Evolutionary conservation across 2,797 vertebrate genomes (phyloP), one percentile per base, ranked within the genome.

Genomic region (Gambelia wislizenii): DNA sequence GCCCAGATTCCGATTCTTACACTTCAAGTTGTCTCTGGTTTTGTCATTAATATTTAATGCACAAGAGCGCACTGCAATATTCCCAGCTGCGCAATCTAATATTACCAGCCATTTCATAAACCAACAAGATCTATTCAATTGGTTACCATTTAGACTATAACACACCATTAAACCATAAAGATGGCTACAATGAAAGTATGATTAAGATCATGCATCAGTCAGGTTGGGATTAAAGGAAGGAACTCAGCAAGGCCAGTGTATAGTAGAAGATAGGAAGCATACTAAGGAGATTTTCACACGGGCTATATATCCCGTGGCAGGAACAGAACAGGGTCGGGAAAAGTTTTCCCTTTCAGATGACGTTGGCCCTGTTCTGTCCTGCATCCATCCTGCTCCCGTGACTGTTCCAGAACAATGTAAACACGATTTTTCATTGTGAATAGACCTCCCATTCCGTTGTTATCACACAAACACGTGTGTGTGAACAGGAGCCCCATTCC

Each of bases 31-130:
- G 82, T 93, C 92, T 95, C 94, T 92, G 93, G 93, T 93, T 93
- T 94, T 90, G 94, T 92, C 86, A 95, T 96, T 86, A 94, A 96
- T 95, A 96, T 96, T 96, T 95, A 95, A 95, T 94, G 94, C 84
- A 59, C 88, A 94, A 90, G 89, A 93, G 88, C 87, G 88, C 0
- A 0, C 91, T 89, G 91, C 83, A 95, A 90, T 94, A 93, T 94
- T 96, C 93, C 92, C 94, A 93, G 89, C 91, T 91, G 92, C 89
- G 91, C 88, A 85, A 93, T 96, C 93, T 91, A 87, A 91, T 93
- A 93, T 95, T 92, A 95, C 90, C 92, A 92, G 94, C 94, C 93
- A 95, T 96, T 95, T 95, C 92, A 94, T 95, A 94, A 96, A 96
- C 96, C 93, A 96, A 95, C 95, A 94, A 92, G 93, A 89, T 91